These are phyloP conservation scores for Eutrigla gurnardus DNA, from an alignment of 2,797 vertebrate genomes.

Conservation along the genomic window DNA sequence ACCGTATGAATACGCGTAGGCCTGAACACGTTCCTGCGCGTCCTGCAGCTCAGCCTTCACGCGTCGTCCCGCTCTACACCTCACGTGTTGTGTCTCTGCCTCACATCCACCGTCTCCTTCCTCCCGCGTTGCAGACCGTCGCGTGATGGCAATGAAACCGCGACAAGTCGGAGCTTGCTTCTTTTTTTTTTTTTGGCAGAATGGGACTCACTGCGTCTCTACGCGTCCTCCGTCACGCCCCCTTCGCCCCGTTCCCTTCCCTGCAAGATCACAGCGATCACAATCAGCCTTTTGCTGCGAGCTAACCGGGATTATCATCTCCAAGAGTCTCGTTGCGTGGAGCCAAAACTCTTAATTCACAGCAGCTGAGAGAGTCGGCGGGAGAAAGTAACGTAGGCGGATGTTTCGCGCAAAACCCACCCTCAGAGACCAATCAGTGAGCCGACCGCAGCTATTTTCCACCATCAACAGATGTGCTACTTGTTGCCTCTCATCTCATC, in stretches of 20 bases:
- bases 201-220: slow-evolving; percentile 36
- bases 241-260: not conserved
- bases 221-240: slow-evolving; percentile 41
- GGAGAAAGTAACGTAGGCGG: slow-evolving; percentile 29
- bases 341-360: slow-evolving; percentile 20
- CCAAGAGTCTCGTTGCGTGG: not conserved
- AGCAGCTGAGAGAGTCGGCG: slow-evolving; percentile 19
- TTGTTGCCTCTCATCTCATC: slow-evolving; percentile 63
- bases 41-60: slow-evolving; percentile 28
- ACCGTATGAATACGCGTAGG: not conserved
- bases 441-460: slow-evolving; percentile 29
- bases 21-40: slow-evolving; percentile 26
- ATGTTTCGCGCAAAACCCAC: slow-evolving; percentile 27
- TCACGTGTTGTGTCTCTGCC: not conserved
- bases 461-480: slow-evolving; percentile 69
- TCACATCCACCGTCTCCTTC: slow-evolving; percentile 22
- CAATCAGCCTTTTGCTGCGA: slow-evolving; percentile 4
- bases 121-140: slow-evolving; percentile 28
- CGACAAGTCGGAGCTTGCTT: slow-evolving; percentile 49
- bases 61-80: not conserved
- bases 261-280: slow-evolving; percentile 21
- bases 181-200: slow-evolving; percentile 23
- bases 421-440: slow-evolving; percentile 46
- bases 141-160: slow-evolving; percentile 37
- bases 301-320: slow-evolving; percentile 6